A percentile compares a stretch with the other conserved stretches of the same genome.
These are phyloP conservation scores for Kryphioiulus occultus DNA, from an alignment of 2,888 invertebrate species.

Conservation along the genomic window DNA sequence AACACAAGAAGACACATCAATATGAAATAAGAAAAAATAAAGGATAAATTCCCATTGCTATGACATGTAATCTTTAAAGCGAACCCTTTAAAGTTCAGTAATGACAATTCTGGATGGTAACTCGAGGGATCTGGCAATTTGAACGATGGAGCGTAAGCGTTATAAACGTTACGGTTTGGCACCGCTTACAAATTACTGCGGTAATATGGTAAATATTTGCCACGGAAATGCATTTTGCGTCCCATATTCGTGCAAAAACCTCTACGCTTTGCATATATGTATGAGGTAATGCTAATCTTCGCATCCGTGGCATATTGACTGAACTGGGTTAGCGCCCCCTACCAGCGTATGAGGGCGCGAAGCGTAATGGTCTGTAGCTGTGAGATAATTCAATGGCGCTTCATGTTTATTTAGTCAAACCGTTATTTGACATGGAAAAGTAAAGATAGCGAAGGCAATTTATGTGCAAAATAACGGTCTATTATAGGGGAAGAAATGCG, in stretches of 20 bases:
- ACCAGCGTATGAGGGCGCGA: not conserved
- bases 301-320: not conserved
- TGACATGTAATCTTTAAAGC: no score
- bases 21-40: no score
- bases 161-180: not conserved
- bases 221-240: not conserved
- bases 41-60: no score
- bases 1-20: no score
- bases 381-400: constrained; percentile 35
- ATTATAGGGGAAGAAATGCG: not conserved
- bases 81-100: no score
- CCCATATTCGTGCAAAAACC: not conserved
- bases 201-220: constrained; percentile 20
- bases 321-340: constrained; percentile 7
- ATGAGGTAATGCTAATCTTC: not conserved
- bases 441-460: constrained; percentile 31
- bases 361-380: constrained; percentile 17
- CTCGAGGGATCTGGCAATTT: no score
- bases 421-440: constrained; percentile 31
- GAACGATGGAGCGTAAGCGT: no score
- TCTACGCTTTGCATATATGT: not conserved
- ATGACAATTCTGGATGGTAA: no score
- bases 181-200: not conserved
- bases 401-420: constrained; percentile 31
- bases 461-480: constrained; percentile 30